These are phyloP conservation scores for Muscicapa adusta DNA, from an alignment of 2,113 vertebrate genomes.

Conservation along the genomic window DNA sequence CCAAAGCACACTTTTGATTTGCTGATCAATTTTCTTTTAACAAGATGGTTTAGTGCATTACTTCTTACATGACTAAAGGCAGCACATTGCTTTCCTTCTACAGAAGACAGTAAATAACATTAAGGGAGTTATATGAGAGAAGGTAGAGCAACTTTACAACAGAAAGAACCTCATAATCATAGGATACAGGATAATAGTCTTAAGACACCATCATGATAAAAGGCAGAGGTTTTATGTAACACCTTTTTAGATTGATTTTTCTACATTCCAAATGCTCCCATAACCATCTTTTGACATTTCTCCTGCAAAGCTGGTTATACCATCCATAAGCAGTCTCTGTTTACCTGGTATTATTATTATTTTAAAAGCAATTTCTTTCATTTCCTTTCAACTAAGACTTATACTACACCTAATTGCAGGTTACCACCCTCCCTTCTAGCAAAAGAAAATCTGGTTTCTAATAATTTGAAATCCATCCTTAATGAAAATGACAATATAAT, in stretches of 20 bases:
- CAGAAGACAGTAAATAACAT: constrained; percentile 9
- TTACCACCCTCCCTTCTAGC: background rate
- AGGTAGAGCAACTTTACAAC: background rate
- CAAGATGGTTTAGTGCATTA: background rate
- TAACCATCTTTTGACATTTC: constrained; percentile 31
- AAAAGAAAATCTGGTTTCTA: background rate
- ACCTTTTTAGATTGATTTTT: constrained; percentile 13
- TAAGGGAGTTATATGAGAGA: background rate
- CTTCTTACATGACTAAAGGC: constrained; percentile 12
- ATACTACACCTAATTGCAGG: background rate
- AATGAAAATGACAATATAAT: background rate
- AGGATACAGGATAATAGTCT: background rate
- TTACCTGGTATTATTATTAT: constrained; percentile 24
- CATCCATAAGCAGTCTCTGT: background rate
- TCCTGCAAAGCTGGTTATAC: constrained; percentile 1
- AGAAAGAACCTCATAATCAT: background rate
- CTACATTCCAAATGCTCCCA: background rate
- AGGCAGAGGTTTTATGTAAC: background rate
- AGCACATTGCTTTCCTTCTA: background rate
- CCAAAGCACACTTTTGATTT: background rate
- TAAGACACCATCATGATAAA: background rate
- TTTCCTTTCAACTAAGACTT: background rate
- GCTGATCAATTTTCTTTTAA: constrained; percentile 5
- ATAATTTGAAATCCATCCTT: background rate
- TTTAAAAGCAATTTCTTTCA: constrained; percentile 29